These are phyloP conservation scores for Pristiophorus japonicus DNA, from an alignment of 2,113 vertebrate genomes.

Conservation along the genomic window DNA sequence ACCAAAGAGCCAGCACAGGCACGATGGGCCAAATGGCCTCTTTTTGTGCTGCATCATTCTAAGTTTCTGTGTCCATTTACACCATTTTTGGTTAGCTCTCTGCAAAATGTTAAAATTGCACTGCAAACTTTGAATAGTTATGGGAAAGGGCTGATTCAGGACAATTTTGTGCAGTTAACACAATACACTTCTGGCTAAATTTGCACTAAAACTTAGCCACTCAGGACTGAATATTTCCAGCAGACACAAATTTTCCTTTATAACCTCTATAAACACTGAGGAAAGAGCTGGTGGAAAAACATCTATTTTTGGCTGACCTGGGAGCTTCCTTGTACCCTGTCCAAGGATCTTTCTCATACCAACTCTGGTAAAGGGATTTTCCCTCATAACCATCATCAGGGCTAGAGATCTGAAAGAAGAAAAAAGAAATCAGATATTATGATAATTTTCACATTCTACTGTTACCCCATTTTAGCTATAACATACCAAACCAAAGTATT, in stretches of 20 bases:
- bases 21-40: no score
- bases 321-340: conserved; percentile 65
- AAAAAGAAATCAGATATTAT: background rate
- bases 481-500: background rate
- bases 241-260: background rate
- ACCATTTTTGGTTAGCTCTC: background rate
- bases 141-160: background rate
- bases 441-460: background rate
- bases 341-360: conserved; percentile 83
- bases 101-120: no score
- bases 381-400: conserved; percentile 79
- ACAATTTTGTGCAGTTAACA: background rate
- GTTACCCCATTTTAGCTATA: background rate
- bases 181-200: background rate
- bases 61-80: background rate
- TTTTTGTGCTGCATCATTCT: no score
- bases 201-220: background rate
- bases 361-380: conserved; percentile 80
- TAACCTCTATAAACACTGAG: background rate
- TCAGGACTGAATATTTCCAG: background rate
- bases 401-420: conserved; percentile 66
- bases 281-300: background rate
- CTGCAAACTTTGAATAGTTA: background rate
- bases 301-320: conserved; percentile 53
- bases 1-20: no score